Percentiles rank a stretch among this genome's conserved stretches.
Evolutionary conservation across 1,140 invertebrate species (phyloP).

Genomic region (Vanessa tameamea): DNA sequence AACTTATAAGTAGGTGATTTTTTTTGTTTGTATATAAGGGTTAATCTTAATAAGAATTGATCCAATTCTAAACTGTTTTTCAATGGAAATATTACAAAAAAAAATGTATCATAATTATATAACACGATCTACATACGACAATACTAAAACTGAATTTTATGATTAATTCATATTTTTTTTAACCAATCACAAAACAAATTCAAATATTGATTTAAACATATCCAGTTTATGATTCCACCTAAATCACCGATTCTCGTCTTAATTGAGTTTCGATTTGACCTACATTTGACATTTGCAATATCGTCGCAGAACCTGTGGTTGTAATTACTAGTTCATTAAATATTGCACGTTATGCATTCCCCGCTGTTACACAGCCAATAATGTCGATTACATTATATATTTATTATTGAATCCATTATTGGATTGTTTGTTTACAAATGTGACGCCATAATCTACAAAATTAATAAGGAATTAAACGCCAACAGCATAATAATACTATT

Average conservation of each 20-base stretch:
- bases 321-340: slow-evolving; percentile 11
- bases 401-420: neutral
- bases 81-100: too few relatives aligned
- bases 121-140: too few relatives aligned
- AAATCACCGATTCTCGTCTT: slow-evolving; percentile 2
- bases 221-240: neutral
- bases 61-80: too few relatives aligned
- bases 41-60: too few relatives aligned
- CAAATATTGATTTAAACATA: too few relatives aligned
- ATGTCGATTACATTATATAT: neutral
- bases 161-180: too few relatives aligned
- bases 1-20: too few relatives aligned
- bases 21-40: too few relatives aligned
- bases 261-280: slow-evolving; percentile 19
- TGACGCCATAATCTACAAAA: neutral
- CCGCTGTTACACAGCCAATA: neutral
- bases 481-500: neutral
- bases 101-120: too few relatives aligned
- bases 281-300: slow-evolving; percentile 17
- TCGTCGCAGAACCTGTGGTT: neutral
- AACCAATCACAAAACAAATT: too few relatives aligned
- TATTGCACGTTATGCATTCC: neutral
- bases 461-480: neutral
- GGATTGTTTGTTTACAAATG: neutral
- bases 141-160: too few relatives aligned